phyloP scores from a whole-genome alignment of 2,888 invertebrate species.

The Eristalinus sepulchralis region DNA sequence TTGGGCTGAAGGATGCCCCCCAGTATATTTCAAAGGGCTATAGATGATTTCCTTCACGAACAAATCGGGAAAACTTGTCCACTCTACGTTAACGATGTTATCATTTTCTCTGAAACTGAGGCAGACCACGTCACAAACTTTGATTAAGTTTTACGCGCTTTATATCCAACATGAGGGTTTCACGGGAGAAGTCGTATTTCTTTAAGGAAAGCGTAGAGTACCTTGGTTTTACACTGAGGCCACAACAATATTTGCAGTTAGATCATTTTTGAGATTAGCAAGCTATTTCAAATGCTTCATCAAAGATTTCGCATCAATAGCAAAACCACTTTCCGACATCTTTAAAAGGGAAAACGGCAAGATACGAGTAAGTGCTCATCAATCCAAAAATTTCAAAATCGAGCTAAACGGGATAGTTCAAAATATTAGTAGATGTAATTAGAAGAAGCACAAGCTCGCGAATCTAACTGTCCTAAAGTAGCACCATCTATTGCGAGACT shows the following conservation, averaged over 20 bases:
- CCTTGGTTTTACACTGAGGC: neutral
- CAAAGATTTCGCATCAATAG: constrained; percentile 64
- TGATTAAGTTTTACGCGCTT: too few relatives aligned
- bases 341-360: constrained; percentile 69
- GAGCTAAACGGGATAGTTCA: too few relatives aligned
- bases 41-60: too few relatives aligned
- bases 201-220: constrained; percentile 10
- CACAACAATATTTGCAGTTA: too few relatives aligned
- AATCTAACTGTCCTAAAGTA: too few relatives aligned
- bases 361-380: too few relatives aligned
- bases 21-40: constrained; percentile 34
- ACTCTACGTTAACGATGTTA: neutral
- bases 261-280: constrained; percentile 32
- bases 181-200: constrained; percentile 1
- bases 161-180: too few relatives aligned
- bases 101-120: neutral
- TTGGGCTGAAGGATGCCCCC: constrained; percentile 22
- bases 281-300: constrained; percentile 59
- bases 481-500: too few relatives aligned
- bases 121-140: too few relatives aligned
- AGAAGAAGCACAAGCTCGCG: too few relatives aligned
- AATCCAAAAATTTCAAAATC: too few relatives aligned
- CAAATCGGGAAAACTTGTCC: neutral
- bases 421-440: too few relatives aligned
- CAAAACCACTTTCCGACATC: constrained; percentile 65